Percentiles rank a stretch among this genome's conserved stretches.
phyloP scores from a whole-genome alignment of 2,113 vertebrate species.

The Mormyrus iriodes region DNA sequence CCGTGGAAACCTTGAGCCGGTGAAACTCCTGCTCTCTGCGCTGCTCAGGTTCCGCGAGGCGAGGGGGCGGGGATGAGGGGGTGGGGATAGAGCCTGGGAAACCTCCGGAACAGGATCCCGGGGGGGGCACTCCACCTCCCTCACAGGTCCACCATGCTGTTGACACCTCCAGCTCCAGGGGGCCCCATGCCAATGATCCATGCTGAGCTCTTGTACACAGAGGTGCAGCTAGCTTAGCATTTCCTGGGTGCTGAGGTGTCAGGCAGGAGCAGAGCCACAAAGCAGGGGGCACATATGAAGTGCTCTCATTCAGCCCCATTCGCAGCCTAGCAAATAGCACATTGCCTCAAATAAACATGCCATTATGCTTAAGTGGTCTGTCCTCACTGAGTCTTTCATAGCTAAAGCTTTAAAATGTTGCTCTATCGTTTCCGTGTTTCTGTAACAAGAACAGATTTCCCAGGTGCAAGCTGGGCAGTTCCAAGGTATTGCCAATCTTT shows the following conservation, averaged over 20 bases:
- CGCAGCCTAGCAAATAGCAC: neutral
- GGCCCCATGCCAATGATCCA: neutral
- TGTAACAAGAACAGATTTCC: neutral
- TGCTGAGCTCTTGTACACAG: neutral
- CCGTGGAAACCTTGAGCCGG: slow-evolving; percentile 30
- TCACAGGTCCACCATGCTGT: neutral
- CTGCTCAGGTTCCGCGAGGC: neutral
- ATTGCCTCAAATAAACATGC: neutral
- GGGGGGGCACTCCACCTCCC: neutral
- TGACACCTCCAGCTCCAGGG: neutral
- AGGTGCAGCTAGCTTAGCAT: neutral
- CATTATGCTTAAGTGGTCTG: neutral
- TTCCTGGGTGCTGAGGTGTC: neutral
- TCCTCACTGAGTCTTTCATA: neutral
- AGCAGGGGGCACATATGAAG: neutral
- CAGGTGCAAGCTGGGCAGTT: neutral
- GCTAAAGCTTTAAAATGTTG: neutral
- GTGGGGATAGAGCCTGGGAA: neutral
- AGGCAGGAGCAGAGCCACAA: neutral
- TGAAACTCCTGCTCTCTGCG: neutral
- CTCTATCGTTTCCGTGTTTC: neutral
- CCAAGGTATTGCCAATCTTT: neutral
- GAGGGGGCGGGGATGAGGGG: slow-evolving; percentile 1
- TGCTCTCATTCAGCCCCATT: neutral
- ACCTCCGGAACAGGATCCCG: neutral